Conservation (phyloP, 2,113 vertebrate genomes). For the Oncorhynchus mykiss region DNA sequence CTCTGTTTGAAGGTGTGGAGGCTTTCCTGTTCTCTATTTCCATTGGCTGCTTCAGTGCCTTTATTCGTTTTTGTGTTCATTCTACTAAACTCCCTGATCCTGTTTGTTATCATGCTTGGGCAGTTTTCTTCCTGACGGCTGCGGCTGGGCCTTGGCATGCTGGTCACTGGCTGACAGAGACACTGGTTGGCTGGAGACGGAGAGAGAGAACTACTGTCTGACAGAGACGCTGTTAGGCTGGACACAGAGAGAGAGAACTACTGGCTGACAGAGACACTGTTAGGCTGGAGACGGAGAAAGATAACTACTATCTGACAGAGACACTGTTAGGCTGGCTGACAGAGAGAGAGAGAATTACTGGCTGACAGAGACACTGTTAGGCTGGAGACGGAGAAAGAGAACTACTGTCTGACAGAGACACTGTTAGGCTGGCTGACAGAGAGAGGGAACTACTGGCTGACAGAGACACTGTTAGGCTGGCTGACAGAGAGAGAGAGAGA, state of each 20-base stretch:
- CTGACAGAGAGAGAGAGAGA: not conserved
- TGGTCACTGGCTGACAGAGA: conserved; percentile 7
- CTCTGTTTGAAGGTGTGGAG: no score
- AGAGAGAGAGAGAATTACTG: not conserved
- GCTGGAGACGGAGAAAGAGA: not conserved
- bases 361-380: not conserved
- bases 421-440: not conserved
- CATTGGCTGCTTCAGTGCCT: no score
- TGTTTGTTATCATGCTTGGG: no score
- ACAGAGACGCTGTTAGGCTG: not conserved
- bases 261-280: not conserved
- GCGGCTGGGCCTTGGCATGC: conserved; percentile 1
- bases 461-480: not conserved
- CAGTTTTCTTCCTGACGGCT: no score
- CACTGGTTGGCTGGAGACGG: not conserved
- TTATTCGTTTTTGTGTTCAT: no score
- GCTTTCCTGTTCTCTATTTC: no score
- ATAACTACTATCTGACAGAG: not conserved
- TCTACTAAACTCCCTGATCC: no score
- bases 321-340: not conserved
- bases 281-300: no score
- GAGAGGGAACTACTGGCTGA: not conserved
- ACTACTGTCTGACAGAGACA: not conserved
- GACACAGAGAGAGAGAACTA: not conserved
- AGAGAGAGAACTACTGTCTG: not conserved